These are phyloP conservation scores for Pantherophis alleghaniensis DNA, from an alignment of 2,797 vertebrate genomes.

Conservation along the genomic window DNA sequence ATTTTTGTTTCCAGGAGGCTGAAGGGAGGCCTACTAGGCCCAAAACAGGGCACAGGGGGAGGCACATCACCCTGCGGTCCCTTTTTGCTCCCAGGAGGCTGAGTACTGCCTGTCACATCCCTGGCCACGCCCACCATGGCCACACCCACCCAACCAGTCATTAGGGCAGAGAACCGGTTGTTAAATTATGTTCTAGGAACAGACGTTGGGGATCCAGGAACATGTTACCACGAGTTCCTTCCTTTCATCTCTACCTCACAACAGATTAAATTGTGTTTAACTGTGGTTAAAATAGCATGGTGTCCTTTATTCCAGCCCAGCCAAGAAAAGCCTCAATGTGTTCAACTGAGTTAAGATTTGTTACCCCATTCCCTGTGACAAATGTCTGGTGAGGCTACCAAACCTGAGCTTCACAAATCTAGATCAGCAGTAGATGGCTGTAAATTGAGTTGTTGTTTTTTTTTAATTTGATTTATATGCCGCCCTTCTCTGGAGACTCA, in stretches of 20 bases:
- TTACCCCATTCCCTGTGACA: background rate
- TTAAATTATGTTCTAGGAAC: background rate
- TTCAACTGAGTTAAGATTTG: background rate
- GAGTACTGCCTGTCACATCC: no score
- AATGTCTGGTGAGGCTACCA: background rate
- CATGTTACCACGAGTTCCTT: background rate
- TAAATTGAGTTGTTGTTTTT: background rate
- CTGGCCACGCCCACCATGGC: no score
- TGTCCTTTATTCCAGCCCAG: background rate
- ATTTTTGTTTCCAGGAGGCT: no score
- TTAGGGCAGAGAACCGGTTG: no score
- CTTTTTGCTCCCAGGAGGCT: no score
- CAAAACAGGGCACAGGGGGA: no score
- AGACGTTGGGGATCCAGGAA: background rate
- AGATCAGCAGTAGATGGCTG: background rate
- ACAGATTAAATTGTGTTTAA: background rate
- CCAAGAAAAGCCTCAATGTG: background rate
- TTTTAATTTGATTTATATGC: no score
- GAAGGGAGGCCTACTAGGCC: no score
- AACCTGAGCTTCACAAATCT: background rate
- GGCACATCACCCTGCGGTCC: no score
- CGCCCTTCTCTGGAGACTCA: no score
- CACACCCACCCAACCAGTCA: no score
- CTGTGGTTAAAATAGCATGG: background rate
- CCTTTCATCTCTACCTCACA: background rate